Conservation (phyloP, 2,797 vertebrate genomes). For the Salarias fasciatus region DNA sequence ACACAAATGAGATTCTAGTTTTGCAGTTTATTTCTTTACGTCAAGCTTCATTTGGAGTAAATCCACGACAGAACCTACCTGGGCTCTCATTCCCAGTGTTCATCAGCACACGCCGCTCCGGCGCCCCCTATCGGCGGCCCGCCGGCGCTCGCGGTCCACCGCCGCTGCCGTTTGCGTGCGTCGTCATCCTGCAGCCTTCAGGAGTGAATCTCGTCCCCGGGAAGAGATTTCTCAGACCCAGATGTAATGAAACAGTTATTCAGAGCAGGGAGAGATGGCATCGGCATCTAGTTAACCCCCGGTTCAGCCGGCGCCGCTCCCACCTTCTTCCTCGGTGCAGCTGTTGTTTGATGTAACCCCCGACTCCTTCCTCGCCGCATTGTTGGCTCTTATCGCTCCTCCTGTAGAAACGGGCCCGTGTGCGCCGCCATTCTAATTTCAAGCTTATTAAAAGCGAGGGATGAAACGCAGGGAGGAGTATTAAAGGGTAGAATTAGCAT, state of each 20-base stretch:
- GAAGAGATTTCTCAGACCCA: conserved; percentile 22
- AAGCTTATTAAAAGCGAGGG: conserved; percentile 82
- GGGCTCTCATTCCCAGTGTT: too few species aligned
- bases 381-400: conserved; percentile 65
- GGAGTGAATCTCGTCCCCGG: too few species aligned
- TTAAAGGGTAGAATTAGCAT: conserved; percentile 84
- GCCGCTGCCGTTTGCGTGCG: too few species aligned
- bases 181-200: too few species aligned
- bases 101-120: too few species aligned
- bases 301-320: conserved; percentile 14
- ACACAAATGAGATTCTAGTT: too few species aligned
- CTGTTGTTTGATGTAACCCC: conserved; percentile 69
- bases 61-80: too few species aligned
- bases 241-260: conserved; percentile 21
- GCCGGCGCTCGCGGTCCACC: too few species aligned
- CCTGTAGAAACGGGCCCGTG: conserved; percentile 60
- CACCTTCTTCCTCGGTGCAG: conserved; percentile 53
- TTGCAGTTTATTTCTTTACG: too few species aligned
- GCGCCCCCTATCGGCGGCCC: too few species aligned
- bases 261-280: conserved; percentile 32
- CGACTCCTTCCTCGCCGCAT: conserved; percentile 56
- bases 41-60: too few species aligned
- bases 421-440: conserved; percentile 82
- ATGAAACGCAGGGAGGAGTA: conserved; percentile 71
- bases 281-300: conserved; percentile 44